Base-by-base conservation (phyloP, 2,797 vertebrate species). In the Chelonia mydas region DNA sequence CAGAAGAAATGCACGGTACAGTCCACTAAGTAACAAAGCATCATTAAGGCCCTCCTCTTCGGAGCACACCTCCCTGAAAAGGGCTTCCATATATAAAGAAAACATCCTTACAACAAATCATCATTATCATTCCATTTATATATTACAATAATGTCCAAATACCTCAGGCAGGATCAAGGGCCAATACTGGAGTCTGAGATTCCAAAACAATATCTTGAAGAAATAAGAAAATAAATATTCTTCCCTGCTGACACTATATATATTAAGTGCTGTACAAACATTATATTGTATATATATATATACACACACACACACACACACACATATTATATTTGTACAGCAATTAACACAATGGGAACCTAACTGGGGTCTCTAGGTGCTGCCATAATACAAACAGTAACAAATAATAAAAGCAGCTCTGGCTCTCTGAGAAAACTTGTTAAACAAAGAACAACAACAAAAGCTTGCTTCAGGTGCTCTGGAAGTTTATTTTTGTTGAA, bases 201-300 rank as follows among this genome's bases (percentile, higher is more conserved):
- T 95, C 57, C 91, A 83, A 95, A 95, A 96, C 88, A 93, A 93
- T 93, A 95, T 95, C 93, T 97, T 89, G 96, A 50, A 96, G 87
- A 90, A 96, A 89, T 93, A 88, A 87, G 13, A 84, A 47, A 37
- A 90, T 80, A 83, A 33, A 82, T 33, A 88, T 92, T 85, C 41
- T 51, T 91, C 94, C 84, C 33, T 61, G 54, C 87, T 91, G 33
- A 84, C 77, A 84, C n/a, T 90, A 68, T 96, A 47, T 85, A 59
- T 89, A 72, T 41, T 41, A 41, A 41, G 41, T 41, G 41, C 41
- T 41, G 41, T 41, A 41, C 41, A 41, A 41, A 41, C 41, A 41
- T 41, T 41, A 41, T 41, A 41, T 41, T 41, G 41, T 41, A 41
- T 41, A 41, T 41, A 41, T 41, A 41, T 5, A 41, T 5, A 41